phyloP scores from a whole-genome alignment of 2,797 vertebrate genomes.

The Melopsittacus undulatus region DNA sequence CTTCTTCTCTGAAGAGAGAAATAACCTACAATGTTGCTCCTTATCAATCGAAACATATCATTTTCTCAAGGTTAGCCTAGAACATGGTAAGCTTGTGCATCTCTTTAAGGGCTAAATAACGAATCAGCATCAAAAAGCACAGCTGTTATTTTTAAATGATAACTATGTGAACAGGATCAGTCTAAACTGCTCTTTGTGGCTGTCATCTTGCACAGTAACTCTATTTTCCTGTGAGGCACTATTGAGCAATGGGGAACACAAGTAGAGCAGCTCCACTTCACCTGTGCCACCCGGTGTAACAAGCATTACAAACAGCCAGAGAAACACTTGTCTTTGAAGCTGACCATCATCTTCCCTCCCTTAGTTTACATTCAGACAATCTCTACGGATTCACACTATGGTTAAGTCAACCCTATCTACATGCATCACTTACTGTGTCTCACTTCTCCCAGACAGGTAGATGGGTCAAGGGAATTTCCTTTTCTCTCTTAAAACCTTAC shows the following conservation, averaged over 20 bases:
- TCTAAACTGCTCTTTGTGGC: neutral
- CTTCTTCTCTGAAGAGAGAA: neutral
- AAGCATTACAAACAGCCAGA: neutral
- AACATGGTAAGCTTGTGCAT: neutral
- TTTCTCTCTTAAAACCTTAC: neutral
- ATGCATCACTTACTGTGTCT: neutral
- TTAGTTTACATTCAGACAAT: neutral
- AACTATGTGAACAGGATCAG: neutral
- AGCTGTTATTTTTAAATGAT: neutral
- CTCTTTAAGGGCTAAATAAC: neutral
- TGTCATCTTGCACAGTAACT: neutral
- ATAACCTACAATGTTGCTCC: neutral
- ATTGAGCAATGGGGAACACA: neutral
- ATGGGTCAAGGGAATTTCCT: neutral
- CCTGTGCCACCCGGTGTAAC: neutral
- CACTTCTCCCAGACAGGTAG: neutral
- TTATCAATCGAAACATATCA: neutral
- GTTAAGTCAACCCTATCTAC: neutral
- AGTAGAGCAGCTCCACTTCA: neutral
- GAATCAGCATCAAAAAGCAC: neutral
- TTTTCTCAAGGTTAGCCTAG: neutral
- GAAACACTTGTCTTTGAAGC: neutral
- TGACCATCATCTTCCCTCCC: neutral
- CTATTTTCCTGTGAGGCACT: neutral
- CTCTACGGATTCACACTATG: fast-evolving